phyloP scores from a whole-genome alignment of 2,888 invertebrate genomes.

The Meiosimyza decipiens region DNA sequence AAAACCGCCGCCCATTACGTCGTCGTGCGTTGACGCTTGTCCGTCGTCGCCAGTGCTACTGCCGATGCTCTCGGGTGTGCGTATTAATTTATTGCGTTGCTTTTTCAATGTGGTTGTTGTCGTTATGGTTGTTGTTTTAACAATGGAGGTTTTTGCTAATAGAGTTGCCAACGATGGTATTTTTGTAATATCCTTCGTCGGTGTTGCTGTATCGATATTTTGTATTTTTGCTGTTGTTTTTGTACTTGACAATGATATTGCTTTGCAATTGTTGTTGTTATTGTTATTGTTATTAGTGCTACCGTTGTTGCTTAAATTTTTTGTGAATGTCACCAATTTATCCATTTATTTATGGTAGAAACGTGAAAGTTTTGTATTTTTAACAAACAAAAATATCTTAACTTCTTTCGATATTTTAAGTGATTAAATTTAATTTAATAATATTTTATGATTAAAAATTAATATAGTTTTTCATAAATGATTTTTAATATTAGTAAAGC shows the following conservation, averaged over 20 bases:
- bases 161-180: background rate
- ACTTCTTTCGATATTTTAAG: background rate
- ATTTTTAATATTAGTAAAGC: slow-evolving; percentile 19
- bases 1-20: slow-evolving; percentile 66
- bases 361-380: background rate
- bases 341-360: slow-evolving; percentile 19
- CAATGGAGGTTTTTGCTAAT: background rate
- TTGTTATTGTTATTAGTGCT: background rate
- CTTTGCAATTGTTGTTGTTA: slow-evolving; percentile 5
- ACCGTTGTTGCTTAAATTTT: background rate
- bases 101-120: slow-evolving; percentile 28
- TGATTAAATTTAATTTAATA: no score
- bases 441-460: no score
- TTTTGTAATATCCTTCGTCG: background rate
- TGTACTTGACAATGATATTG: background rate
- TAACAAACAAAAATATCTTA: background rate
- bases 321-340: slow-evolving; percentile 1
- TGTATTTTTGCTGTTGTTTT: background rate
- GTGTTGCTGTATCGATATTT: background rate
- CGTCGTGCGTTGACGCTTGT: slow-evolving; percentile 38
- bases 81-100: slow-evolving; percentile 42
- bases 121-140: slow-evolving; percentile 22
- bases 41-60: slow-evolving; percentile 13
- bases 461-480: no score
- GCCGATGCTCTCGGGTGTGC: slow-evolving; percentile 34